Percentiles rank a stretch among this genome's conserved stretches.
Evolutionary conservation across 2,888 invertebrate species (phyloP).

Genomic region (Chymomyza fuscimana): DNA sequence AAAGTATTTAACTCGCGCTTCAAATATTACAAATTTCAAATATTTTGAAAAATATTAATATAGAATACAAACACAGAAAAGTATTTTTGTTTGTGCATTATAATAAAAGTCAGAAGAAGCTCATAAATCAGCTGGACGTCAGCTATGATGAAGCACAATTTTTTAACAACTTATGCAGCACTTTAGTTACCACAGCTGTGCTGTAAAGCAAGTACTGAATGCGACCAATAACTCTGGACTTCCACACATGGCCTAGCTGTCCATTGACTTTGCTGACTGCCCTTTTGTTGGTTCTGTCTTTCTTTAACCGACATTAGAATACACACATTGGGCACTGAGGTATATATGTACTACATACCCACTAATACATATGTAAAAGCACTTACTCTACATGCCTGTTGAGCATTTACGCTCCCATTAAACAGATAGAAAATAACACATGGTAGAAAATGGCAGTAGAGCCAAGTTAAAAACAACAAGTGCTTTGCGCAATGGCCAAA

Average conservation of each 20-base stretch:
- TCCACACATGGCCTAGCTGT: not conserved
- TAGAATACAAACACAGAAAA: too few species aligned
- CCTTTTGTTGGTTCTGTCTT: constrained; percentile 57
- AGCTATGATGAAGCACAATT: too few species aligned
- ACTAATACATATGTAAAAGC: constrained; percentile 12
- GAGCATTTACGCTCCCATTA: constrained; percentile 72
- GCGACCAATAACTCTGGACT: not conserved
- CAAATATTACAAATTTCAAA: too few species aligned
- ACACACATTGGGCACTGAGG: constrained; percentile 28
- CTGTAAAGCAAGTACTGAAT: too few species aligned
- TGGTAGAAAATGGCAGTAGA: constrained; percentile 24
- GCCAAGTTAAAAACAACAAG: constrained; percentile 43
- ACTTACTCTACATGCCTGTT: constrained; percentile 65
- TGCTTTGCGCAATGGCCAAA: constrained; percentile 65
- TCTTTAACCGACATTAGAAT: constrained; percentile 65
- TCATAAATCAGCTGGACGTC: too few species aligned
- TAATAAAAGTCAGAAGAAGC: too few species aligned
- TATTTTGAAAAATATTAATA: too few species aligned
- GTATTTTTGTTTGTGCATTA: too few species aligned
- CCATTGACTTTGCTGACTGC: constrained; percentile 1
- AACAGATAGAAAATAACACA: constrained; percentile 58
- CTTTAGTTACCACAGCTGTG: too few species aligned
- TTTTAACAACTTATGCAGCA: too few species aligned
- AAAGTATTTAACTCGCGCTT: too few species aligned
- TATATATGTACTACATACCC: constrained; percentile 16